Evolutionary conservation across 2,888 invertebrate genomes (phyloP).

Genomic region (Leptinotarsa peninsularis): DNA sequence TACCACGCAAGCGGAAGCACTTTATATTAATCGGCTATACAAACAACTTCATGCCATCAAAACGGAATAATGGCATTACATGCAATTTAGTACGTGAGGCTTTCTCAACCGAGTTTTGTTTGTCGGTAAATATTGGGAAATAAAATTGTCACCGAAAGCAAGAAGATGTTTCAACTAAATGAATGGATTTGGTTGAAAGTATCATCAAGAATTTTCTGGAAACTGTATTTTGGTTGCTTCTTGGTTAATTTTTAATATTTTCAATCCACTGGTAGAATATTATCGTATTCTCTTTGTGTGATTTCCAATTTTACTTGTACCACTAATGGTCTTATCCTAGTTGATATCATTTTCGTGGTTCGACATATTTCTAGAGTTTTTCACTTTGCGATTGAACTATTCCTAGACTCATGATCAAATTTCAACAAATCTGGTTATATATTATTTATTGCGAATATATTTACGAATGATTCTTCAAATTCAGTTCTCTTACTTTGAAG

Average conservation of each 20-base stretch:
- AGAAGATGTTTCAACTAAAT: neutral
- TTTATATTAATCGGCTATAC: slow-evolving; percentile 50
- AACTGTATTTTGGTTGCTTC: neutral
- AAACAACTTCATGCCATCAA: slow-evolving; percentile 42
- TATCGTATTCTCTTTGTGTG: too few species aligned
- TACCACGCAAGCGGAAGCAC: slow-evolving; percentile 45
- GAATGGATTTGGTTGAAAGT: neutral
- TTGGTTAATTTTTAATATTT: neutral
- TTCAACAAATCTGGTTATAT: too few species aligned
- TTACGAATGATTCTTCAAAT: too few species aligned
- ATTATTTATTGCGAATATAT: too few species aligned
- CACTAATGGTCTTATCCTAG: too few species aligned
- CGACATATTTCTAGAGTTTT: too few species aligned
- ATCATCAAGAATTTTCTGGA: neutral
- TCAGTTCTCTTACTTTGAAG: too few species aligned
- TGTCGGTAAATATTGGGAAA: slow-evolving; percentile 39
- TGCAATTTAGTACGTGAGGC: slow-evolving; percentile 43
- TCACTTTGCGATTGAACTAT: too few species aligned
- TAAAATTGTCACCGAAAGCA: slow-evolving; percentile 28
- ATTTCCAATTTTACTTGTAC: too few species aligned
- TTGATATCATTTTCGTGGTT: too few species aligned
- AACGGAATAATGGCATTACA: slow-evolving; percentile 38
- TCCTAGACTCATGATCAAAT: too few species aligned
- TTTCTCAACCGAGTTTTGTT: slow-evolving; percentile 40
- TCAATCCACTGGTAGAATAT: too few species aligned